phyloP scores from a whole-genome alignment of 2,113 vertebrate genomes.

The Camelus dromedarius region DNA sequence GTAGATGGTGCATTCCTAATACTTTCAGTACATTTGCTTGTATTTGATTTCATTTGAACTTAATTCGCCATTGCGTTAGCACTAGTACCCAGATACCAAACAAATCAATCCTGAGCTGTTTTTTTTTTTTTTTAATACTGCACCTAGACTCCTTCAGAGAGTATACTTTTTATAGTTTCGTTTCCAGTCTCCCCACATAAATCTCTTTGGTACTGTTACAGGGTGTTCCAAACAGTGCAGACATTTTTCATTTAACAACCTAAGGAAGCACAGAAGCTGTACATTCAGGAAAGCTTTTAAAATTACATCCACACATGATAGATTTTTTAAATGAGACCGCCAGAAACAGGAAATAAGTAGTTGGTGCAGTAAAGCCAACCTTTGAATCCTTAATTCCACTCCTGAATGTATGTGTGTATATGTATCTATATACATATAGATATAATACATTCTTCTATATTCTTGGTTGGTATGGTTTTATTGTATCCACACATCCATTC shows the following conservation, averaged over 20 bases:
- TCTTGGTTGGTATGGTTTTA: too few relatives aligned
- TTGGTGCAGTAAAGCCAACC: not conserved
- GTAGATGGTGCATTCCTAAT: constrained; percentile 55
- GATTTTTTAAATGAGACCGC: not conserved
- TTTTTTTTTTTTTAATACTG: not conserved
- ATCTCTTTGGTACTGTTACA: not conserved
- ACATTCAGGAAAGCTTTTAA: not conserved
- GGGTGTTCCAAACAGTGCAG: not conserved
- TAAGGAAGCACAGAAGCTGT: not conserved
- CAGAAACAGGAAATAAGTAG: not conserved
- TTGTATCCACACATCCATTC: too few relatives aligned
- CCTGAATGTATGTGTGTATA: not conserved
- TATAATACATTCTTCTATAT: too few relatives aligned
- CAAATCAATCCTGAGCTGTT: not conserved
- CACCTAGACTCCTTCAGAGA: not conserved
- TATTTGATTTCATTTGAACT: constrained; percentile 56
- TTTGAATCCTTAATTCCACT: not conserved
- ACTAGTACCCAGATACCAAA: constrained; percentile 43
- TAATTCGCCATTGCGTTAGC: constrained; percentile 23
- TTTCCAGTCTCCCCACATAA: not conserved
- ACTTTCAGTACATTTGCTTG: constrained; percentile 84
- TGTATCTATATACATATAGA: not conserved
- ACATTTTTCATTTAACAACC: not conserved
- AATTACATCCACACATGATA: not conserved
- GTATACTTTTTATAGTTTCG: not conserved